Base-by-base conservation (phyloP, 2,113 vertebrate genomes). In the Calyptommatus sinebrachiatus region DNA sequence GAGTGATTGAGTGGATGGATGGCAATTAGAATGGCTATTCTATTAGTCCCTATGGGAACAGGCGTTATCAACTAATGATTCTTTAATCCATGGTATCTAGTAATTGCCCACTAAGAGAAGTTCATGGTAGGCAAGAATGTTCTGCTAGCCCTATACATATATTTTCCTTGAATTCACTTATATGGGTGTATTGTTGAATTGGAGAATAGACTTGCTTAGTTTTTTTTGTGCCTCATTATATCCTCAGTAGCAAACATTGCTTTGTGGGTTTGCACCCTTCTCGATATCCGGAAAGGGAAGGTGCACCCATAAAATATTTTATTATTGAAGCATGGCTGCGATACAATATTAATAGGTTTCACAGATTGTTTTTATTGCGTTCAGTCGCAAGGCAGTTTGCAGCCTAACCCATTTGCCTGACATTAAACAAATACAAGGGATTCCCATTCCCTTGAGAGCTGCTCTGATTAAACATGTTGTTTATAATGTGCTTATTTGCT, bases 401-500 rank as follows among this genome's bases (percentile, higher is more conserved):
- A 73, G 79, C 80, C 29, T 24, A 79, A 81, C 61, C 74, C 86
- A 82, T 28, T 62, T 62, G 68, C 80, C 82, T 77, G 79, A 87
- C 9, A 6, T 91, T 89, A 89, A 92, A 88, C 91, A 92, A 93
- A 87, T 81, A 86, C 53, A 78, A 86, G 83, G 74, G 66, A 57
- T 77, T 87, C 71, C 80, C 84, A 7, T 0, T 78, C 75, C 82
- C 61, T 84, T 80, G 82, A 90, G 86, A 90, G 86, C 79, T 76
- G 60, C 75, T 82, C 81, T 20, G 87, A 92, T 90, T 88, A 90
- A 88, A 87, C 85, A 88, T 45, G 0, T 78, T 91, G 91, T 93
- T 92, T 93, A 92, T 90, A 88, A 91, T 67, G 81, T 86, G 85
- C 89, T 88, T 88, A 83, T 93, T 93, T 91, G 91, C 88, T 90